Percentiles rank a stretch among this genome's conserved stretches.
phyloP scores from a whole-genome alignment of 2,797 vertebrate species.

The Capromys pilorides region DNA sequence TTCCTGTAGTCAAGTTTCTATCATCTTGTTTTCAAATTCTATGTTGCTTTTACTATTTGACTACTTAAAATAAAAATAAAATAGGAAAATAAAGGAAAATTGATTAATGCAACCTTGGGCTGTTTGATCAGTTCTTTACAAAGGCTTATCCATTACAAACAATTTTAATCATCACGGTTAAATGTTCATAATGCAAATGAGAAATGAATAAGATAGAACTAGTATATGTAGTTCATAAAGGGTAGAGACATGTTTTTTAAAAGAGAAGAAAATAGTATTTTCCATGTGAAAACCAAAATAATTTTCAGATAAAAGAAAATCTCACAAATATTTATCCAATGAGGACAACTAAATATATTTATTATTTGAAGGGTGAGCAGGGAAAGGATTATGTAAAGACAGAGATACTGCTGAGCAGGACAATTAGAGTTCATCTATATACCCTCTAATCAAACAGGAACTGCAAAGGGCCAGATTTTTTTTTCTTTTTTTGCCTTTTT shows the following conservation, averaged over 20 bases:
- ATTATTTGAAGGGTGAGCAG: not conserved
- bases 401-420: not conserved
- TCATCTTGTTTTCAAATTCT: too few relatives aligned
- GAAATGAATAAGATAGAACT: conserved; percentile 48
- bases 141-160: conserved; percentile 46
- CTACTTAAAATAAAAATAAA: too few relatives aligned
- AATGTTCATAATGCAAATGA: conserved; percentile 32
- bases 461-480: not conserved
- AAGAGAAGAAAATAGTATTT: conserved; percentile 10
- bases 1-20: not conserved
- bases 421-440: not conserved
- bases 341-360: conserved; percentile 26
- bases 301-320: conserved; percentile 54
- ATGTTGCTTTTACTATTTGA: too few relatives aligned
- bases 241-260: not conserved
- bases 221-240: conserved; percentile 11
- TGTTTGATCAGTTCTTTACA: conserved; percentile 45
- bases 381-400: not conserved
- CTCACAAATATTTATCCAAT: conserved; percentile 27
- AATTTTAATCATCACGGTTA: conserved; percentile 43
- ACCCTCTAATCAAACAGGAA: not conserved
- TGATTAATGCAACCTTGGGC: not conserved
- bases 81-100: conserved; percentile 9
- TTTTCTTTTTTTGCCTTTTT: not conserved
- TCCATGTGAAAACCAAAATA: conserved; percentile 20